These are phyloP conservation scores for Plotosus lineatus DNA, from an alignment of 2,113 vertebrate species.

Conservation along the genomic window DNA sequence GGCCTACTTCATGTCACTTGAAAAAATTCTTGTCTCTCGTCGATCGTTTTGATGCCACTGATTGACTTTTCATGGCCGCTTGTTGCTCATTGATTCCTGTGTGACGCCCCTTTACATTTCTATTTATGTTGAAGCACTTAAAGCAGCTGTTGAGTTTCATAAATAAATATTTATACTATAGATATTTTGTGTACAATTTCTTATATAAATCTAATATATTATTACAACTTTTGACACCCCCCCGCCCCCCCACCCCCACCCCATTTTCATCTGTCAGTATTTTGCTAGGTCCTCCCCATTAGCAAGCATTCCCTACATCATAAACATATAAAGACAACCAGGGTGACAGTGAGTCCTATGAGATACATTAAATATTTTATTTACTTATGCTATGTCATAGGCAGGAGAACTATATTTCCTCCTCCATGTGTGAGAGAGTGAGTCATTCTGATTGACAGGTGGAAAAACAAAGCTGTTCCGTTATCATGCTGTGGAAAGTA, in stretches of 20 bases:
- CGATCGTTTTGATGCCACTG: too few relatives aligned
- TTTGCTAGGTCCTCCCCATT: not conserved
- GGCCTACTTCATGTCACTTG: too few relatives aligned
- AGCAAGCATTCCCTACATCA: not conserved
- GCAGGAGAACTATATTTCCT: too few relatives aligned
- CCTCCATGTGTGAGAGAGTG: too few relatives aligned
- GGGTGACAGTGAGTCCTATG: not conserved
- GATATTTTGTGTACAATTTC: not conserved
- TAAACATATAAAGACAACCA: constrained; percentile 1
- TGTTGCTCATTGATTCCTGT: too few relatives aligned
- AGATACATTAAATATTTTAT: not conserved
- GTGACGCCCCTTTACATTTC: too few relatives aligned
- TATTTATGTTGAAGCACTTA: too few relatives aligned
- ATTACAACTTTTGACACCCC: too few relatives aligned
- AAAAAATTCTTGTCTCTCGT: too few relatives aligned
- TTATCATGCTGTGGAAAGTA: not conserved
- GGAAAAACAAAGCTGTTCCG: not conserved
- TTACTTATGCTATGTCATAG: not conserved
- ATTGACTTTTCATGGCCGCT: too few relatives aligned
- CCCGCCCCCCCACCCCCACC: too few relatives aligned
- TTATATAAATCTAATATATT: not conserved
- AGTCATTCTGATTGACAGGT: not conserved
- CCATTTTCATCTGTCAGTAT: not conserved
- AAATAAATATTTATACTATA: not conserved
- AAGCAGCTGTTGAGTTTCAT: not conserved